Evolutionary conservation across 2,113 vertebrate genomes (phyloP), one percentile per base, ranked within the genome.

Genomic region (Heterocephalus glaber): DNA sequence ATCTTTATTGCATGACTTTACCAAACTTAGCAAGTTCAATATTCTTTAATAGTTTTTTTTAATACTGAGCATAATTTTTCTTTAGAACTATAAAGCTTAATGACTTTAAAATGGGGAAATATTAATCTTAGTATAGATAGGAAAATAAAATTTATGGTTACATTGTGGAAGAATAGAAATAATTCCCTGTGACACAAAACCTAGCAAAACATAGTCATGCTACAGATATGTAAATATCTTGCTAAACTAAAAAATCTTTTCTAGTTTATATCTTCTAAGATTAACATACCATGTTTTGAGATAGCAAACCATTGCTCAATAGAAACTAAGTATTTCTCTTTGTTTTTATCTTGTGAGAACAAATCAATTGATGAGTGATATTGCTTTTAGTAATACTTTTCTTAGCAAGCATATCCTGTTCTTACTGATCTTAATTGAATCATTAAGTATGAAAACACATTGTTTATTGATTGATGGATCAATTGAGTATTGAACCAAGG

Each of bases 31-130:
- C 30, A 65, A 79, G 52, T 20, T 10, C 41, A 88, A 2, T 92
- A 86, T 95, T 92, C 84, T 79, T 76, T 90, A 89, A 52, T 89
- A 72, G 41, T 8, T 87, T 76, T 49, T 95, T 95, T 68, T 68
- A 74, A 72, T 77, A 49, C n/a, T 68, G 47, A 91, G 22, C 63
- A 58, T 81, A 56, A 60, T 86, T 88, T 92, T 49, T 96, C 61
- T 11, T 49, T 79, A 89, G 22, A 93, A 54, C 83, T 91, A 14
- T 66, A 74, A 90, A 86, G n/a, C 70, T 22, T 74, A 83, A 35
- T 89, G 79, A 94, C 76, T 74, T 95, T 92, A 52, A 93, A 92
- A 74, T 85, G 35, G 54, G 58, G 8, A 60, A 80, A 49, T 79
- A 49, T 24, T 90, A 81, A 77, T 88, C 35, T 94, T 94, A 68